A percentile compares a stretch with the other conserved stretches of the same genome.
Conservation (phyloP, 2,113 vertebrate genomes). For the Hepsetus odoe region DNA sequence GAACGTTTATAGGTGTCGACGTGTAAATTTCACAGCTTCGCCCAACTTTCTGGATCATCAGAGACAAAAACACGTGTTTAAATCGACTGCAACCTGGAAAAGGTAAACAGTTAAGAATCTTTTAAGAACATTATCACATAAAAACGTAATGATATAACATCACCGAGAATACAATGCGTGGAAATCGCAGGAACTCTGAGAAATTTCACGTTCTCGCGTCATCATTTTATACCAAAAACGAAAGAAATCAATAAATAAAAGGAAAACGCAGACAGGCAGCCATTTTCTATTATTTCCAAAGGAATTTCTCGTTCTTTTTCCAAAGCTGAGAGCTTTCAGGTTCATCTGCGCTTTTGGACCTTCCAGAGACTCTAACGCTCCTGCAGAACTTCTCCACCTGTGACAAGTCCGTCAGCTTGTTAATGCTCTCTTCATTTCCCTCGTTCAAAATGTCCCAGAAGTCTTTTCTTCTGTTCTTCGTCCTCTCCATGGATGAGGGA, state of each 20-base stretch:
- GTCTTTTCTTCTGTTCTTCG: conserved; percentile 81
- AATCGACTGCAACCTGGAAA: neutral
- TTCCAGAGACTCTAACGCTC: conserved; percentile 57
- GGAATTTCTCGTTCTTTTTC: conserved; percentile 91
- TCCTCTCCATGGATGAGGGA: conserved; percentile 57
- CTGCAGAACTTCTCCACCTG: conserved; percentile 85
- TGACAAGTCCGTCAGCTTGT: conserved; percentile 83
- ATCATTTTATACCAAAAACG: neutral
- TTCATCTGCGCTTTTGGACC: conserved; percentile 57
- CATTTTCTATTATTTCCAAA: conserved; percentile 83
- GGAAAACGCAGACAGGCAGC: neutral
- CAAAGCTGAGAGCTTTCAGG: conserved; percentile 77
- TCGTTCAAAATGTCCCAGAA: conserved; percentile 96
- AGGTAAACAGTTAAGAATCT: neutral
- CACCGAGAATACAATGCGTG: neutral
- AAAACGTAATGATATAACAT: too few relatives aligned
- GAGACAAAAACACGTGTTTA: neutral
- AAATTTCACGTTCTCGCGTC: neutral
- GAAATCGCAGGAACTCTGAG: neutral
- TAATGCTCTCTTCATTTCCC: conserved; percentile 85
- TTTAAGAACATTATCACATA: neutral
- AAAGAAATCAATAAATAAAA: neutral
- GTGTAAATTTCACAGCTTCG: too few relatives aligned
- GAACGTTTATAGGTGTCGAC: too few relatives aligned
- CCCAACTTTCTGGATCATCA: too few relatives aligned